Conservation (phyloP, 2,797 vertebrate species). For the Nasua narica region DNA sequence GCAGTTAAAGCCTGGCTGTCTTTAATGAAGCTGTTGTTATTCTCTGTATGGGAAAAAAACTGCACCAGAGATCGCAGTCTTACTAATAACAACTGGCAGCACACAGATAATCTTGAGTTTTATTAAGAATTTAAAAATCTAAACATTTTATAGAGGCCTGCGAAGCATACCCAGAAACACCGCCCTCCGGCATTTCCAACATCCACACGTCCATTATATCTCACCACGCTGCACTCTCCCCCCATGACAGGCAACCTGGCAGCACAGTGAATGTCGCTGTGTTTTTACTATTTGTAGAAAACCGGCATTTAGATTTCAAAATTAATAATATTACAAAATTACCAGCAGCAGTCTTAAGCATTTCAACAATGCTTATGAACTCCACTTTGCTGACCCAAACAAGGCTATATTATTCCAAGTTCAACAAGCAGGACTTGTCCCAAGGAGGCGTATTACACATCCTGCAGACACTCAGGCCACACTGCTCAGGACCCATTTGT, state of each 20-base stretch:
- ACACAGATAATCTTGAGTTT: not conserved
- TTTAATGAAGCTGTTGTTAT: not conserved
- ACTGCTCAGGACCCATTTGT: constrained; percentile 89
- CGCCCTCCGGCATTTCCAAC: not conserved
- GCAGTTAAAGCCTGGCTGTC: not conserved
- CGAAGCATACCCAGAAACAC: not conserved
- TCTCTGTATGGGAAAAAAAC: not conserved
- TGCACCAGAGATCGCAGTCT: not conserved
- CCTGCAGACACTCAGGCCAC: not conserved
- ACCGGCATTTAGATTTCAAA: constrained; percentile 74
- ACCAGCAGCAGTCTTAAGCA: constrained; percentile 45
- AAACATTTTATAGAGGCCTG: not conserved
- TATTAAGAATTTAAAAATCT: not conserved
- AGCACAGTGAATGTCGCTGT: constrained; percentile 10
- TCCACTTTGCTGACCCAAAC: not conserved
- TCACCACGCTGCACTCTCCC: not conserved
- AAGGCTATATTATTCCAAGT: not conserved
- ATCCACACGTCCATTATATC: no score
- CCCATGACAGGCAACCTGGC: not conserved
- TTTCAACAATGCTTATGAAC: not conserved
- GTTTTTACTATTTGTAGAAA: constrained; percentile 51
- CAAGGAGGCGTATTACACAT: not conserved
- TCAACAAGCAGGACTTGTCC: not conserved
- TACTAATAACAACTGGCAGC: not conserved
- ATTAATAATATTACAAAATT: constrained; percentile 69